Conservation (phyloP, 2,797 vertebrate genomes). For the Anas acuta region DNA sequence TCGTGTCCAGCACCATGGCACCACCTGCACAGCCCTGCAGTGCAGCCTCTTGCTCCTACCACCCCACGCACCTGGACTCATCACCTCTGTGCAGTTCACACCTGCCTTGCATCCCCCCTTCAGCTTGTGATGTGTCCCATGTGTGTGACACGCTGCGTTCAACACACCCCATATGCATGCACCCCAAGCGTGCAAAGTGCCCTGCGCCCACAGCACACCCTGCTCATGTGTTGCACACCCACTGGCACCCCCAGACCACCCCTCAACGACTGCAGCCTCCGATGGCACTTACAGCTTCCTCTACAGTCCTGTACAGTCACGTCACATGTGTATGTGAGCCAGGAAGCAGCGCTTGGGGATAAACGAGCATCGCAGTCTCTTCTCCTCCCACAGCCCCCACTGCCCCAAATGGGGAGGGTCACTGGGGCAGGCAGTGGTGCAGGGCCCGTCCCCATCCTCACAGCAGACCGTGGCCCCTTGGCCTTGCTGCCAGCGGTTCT, state of each 20-base stretch:
- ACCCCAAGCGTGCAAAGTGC: accelerated
- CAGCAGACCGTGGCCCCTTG: background rate
- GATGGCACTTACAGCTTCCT: accelerated
- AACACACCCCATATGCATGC: accelerated
- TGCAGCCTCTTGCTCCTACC: too few relatives aligned
- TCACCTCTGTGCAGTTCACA: accelerated
- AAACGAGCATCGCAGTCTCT: background rate
- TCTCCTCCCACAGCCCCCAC: background rate
- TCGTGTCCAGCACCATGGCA: background rate
- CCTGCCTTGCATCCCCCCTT: accelerated
- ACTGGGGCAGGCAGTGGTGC: background rate
- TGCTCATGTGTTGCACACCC: accelerated
- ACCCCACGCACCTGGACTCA: too few relatives aligned
- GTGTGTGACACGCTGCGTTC: accelerated
- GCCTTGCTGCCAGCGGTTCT: accelerated
- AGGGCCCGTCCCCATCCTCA: background rate
- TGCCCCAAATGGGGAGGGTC: background rate
- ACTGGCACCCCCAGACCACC: background rate
- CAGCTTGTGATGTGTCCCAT: accelerated
- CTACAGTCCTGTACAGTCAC: background rate
- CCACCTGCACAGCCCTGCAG: too few relatives aligned
- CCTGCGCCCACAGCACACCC: accelerated
- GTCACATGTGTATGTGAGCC: background rate
- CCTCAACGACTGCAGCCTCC: background rate
- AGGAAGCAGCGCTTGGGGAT: background rate